Conservation (phyloP, 2,113 vertebrate genomes). For the Ptyas mucosa region DNA sequence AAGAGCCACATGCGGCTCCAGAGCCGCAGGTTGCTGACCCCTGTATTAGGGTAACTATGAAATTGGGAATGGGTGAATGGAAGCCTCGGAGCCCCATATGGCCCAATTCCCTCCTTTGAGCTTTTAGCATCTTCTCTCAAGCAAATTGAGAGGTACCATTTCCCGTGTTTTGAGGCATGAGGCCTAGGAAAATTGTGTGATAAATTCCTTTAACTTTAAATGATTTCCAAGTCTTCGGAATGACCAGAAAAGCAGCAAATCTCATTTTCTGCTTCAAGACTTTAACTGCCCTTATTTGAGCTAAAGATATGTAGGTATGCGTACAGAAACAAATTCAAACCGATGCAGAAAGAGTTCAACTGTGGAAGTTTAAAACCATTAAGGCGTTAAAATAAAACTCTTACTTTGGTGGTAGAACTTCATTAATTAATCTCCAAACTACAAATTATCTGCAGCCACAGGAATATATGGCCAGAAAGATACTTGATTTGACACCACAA, state of each 20-base stretch:
- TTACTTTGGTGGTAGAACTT: not conserved
- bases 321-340: not conserved
- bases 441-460: not conserved
- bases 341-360: not conserved
- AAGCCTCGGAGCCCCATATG: not conserved
- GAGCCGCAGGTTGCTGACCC: no score
- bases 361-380: not conserved
- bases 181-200: no score
- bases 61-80: not conserved
- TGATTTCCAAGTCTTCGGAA: not conserved
- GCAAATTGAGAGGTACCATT: not conserved
- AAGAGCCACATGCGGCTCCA: no score
- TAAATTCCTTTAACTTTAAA: not conserved
- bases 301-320: not conserved
- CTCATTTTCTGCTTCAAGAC: not conserved
- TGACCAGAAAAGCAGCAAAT: not conserved
- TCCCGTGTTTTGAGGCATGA: not conserved
- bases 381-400: not conserved
- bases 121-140: not conserved
- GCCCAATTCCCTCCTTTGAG: not conserved
- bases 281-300: not conserved
- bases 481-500: not conserved
- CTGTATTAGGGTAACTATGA: not conserved
- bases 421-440: not conserved
- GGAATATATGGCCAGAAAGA: not conserved